These are phyloP conservation scores for Drosophila tristis DNA, from an alignment of 1,140 invertebrate genomes.

Conservation along the genomic window DNA sequence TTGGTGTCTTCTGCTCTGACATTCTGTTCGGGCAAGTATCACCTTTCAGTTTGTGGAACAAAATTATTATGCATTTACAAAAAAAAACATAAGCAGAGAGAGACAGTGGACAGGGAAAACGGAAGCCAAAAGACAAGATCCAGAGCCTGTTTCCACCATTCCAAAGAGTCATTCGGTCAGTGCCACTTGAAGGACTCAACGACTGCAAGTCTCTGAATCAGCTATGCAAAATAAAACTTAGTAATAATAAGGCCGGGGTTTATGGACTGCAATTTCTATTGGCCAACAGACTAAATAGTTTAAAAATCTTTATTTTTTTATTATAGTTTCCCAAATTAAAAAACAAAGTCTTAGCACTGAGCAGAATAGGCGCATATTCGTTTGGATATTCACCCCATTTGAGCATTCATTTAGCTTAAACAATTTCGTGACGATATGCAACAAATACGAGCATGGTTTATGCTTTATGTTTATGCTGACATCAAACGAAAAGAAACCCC, in stretches of 20 bases:
- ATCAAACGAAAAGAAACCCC: conserved; percentile 73
- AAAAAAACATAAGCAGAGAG: not conserved
- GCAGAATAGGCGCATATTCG: too few relatives aligned
- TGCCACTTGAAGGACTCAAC: too few relatives aligned
- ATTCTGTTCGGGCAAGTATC: conserved; percentile 26
- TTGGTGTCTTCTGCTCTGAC: not conserved
- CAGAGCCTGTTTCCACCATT: too few relatives aligned
- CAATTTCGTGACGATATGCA: conserved; percentile 64
- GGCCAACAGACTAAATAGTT: too few relatives aligned
- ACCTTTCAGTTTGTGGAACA: conserved; percentile 68
- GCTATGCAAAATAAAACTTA: too few relatives aligned
- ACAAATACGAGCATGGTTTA: conserved; percentile 70
- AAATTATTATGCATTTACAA: conserved; percentile 40
- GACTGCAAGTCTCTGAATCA: too few relatives aligned
- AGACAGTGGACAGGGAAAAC: not conserved
- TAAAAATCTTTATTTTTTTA: too few relatives aligned
- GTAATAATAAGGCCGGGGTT: too few relatives aligned
- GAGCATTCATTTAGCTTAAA: conserved; percentile 20
- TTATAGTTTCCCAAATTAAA: too few relatives aligned
- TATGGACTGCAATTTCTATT: too few relatives aligned
- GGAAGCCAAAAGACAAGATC: conserved; percentile 12
- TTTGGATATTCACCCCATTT: not conserved
- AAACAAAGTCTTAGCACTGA: too few relatives aligned
- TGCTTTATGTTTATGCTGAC: conserved; percentile 59
- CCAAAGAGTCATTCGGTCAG: too few relatives aligned